Conservation (phyloP, 2,797 vertebrate species). For the Characodon lateralis region DNA sequence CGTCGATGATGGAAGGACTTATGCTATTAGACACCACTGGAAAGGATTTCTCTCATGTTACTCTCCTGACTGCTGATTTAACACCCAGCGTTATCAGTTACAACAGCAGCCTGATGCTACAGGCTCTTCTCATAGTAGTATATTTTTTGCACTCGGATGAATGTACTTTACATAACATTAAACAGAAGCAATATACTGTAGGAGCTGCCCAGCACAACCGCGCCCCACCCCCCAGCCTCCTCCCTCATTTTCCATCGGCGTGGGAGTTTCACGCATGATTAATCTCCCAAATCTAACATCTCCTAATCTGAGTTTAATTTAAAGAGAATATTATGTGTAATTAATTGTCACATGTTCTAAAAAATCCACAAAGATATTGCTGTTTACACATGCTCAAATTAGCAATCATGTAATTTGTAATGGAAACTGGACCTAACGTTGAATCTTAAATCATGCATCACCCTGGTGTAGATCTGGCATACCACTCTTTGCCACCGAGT, state of each 20-base stretch:
- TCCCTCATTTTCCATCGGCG: conserved; percentile 31
- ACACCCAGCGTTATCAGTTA: conserved; percentile 59
- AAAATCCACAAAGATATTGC: conserved; percentile 36
- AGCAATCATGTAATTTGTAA: conserved; percentile 53
- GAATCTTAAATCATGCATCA: conserved; percentile 56
- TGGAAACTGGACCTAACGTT: conserved; percentile 48
- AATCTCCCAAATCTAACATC: conserved; percentile 55
- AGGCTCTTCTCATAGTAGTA: conserved; percentile 55
- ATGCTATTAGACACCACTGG: conserved; percentile 65
- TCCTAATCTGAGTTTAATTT: conserved; percentile 54
- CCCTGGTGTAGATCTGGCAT: conserved; percentile 34
- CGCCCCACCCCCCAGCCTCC: conserved; percentile 2
- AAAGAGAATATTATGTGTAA: conserved; percentile 48
- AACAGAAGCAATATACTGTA: conserved; percentile 57
- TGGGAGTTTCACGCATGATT: conserved; percentile 49
- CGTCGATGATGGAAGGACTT: conserved; percentile 53
- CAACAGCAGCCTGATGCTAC: conserved; percentile 59
- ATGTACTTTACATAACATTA: conserved; percentile 76
- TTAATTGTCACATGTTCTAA: conserved; percentile 57
- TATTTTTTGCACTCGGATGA: conserved; percentile 72
- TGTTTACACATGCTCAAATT: conserved; percentile 65
- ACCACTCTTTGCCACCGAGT: conserved; percentile 53
- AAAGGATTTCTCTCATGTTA: conserved; percentile 64
- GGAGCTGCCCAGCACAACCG: conserved; percentile 21
- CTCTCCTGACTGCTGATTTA: conserved; percentile 68